Evolutionary conservation across 2,888 invertebrate genomes (phyloP).

Genomic region (Dexiosoma caninum): DNA sequence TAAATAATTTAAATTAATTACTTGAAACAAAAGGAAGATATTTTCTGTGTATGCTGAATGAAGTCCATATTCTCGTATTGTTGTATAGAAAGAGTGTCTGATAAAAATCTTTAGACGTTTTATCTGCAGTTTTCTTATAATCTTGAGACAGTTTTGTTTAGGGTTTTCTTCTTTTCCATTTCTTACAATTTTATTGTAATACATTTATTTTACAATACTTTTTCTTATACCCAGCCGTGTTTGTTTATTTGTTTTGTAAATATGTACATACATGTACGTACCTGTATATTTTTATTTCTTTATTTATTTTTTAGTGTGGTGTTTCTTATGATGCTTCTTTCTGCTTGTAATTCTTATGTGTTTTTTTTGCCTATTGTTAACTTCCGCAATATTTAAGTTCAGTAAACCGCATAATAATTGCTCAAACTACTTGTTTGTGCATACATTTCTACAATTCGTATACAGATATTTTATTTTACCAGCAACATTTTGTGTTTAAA

Average conservation of each 20-base stretch:
- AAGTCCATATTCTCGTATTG: too few relatives aligned
- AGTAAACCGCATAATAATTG: conserved; percentile 66
- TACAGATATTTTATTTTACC: neutral
- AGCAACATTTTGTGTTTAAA: conserved; percentile 30
- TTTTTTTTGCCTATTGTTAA: conserved; percentile 35
- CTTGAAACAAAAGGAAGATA: neutral
- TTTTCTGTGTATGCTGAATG: neutral
- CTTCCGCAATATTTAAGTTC: conserved; percentile 66
- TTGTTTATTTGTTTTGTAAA: conserved; percentile 22
- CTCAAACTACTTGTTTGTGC: conserved; percentile 38
- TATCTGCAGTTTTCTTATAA: conserved; percentile 25
- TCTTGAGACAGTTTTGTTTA: conserved; percentile 40
- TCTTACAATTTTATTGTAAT: conserved; percentile 31
- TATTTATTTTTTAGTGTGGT: neutral
- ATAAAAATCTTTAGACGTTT: conserved; percentile 18
- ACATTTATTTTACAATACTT: neutral
- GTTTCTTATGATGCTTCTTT: conserved; percentile 14
- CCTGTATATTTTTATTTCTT: neutral
- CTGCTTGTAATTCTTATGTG: conserved; percentile 8
- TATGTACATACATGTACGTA: neutral
- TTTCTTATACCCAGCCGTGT: conserved; percentile 23
- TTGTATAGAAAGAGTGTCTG: neutral
- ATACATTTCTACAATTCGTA: neutral
- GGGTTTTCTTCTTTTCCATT: conserved; percentile 12
- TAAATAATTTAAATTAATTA: conserved; percentile 42